Base-by-base conservation (phyloP, 1,140 invertebrate genomes). In the Stratiolaelaps scimitus region DNA sequence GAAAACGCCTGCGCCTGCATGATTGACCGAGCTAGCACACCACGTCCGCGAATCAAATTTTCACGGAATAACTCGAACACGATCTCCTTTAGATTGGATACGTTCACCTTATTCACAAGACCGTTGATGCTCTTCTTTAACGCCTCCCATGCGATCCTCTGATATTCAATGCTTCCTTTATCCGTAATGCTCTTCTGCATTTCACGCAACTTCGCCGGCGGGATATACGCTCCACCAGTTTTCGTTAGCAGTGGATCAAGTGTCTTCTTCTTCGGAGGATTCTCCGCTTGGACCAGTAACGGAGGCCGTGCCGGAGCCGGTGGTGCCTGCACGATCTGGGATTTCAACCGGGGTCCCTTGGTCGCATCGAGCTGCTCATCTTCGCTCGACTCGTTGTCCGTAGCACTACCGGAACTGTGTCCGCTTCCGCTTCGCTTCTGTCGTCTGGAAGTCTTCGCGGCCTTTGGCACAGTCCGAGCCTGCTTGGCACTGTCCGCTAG, bases 51-150 rank as follows among this genome's bases (percentile, higher is more conserved):
- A 0, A 98, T 85, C 67, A 99, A 86, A 75, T 99, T 99, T 76
- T 98, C 92, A 72, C 86, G 85, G 7, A 98, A 80, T 23, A 99
- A 75, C 75, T 97, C 88, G 67, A 87, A 81, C 0, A 94, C 89
- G 68, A 98, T 93, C 29, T 89, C 84, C 0, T 84, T 84, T 68
- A 98, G 92, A 74, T 99, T 99, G 0, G 88, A 87, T 0, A 89
- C 87, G 73, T 98, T 98, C 0, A 98, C 85, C 81, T 98, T 98
- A 76, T 99, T 99, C 56, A 98, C 92, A 67, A 88, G 84, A 74
- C 96, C 95, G 74, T 98, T 92, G 68, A 99, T 92, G n/a, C 92
- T 96, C 74, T 98, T 98, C 73, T 98, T 98, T 17, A 99, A 76
- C 0, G 92, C 91, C 81, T 98, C 95, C 96, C 95, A 99, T 1